Conservation (phyloP, 2,888 invertebrate species). For the Therioaphis trifolii region DNA sequence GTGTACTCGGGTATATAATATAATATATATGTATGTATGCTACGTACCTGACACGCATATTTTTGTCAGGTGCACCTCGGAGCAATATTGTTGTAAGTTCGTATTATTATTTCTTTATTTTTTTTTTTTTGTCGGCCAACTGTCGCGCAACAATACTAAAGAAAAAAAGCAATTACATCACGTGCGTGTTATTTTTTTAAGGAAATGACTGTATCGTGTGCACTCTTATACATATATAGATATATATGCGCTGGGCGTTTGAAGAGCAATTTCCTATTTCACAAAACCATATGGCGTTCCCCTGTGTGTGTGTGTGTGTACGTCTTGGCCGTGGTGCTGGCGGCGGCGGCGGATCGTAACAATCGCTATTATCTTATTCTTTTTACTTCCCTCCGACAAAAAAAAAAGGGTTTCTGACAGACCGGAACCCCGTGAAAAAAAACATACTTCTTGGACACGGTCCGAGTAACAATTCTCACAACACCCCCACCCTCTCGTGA, state of each 20-base stretch:
- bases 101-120: conserved; percentile 28
- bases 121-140: conserved; percentile 59
- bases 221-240: conserved; percentile 13
- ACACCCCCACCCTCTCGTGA: conserved; percentile 35
- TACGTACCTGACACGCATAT: conserved; percentile 37
- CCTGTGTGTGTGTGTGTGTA: conserved; percentile 31
- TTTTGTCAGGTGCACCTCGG: conserved; percentile 59
- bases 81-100: conserved; percentile 56
- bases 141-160: conserved; percentile 59
- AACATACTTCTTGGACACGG: conserved; percentile 56
- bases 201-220: conserved; percentile 60
- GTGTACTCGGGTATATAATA: no score
- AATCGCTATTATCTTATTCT: conserved; percentile 62
- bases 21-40: neutral
- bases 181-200: conserved; percentile 60
- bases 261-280: conserved; percentile 63
- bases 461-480: conserved; percentile 61
- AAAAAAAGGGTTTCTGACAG: conserved; percentile 57
- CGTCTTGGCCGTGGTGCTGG: conserved; percentile 40
- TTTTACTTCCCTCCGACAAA: conserved; percentile 48
- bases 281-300: conserved; percentile 61
- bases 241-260: conserved; percentile 46
- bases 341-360: conserved; percentile 40
- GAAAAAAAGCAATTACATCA: conserved; percentile 62
- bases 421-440: conserved; percentile 57